phyloP scores from a whole-genome alignment of 2,888 invertebrate species.

The Pristionchus japonicus region DNA sequence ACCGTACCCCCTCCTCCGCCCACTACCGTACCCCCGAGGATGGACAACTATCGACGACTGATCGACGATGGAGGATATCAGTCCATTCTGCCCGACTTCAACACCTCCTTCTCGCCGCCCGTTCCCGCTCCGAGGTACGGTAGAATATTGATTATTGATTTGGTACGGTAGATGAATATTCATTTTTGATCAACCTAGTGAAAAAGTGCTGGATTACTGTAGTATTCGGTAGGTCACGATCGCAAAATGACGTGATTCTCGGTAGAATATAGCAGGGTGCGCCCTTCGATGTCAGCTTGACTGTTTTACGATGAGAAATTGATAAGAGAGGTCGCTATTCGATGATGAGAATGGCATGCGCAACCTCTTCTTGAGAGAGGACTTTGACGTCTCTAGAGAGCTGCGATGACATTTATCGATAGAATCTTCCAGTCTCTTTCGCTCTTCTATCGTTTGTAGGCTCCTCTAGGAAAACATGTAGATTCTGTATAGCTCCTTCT shows the following conservation, averaged over 20 bases:
- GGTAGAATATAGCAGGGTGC: background rate
- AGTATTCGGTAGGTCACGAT: background rate
- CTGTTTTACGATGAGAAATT: constrained; percentile 5
- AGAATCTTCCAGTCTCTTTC: too few relatives aligned
- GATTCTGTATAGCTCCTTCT: background rate
- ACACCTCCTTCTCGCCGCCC: constrained; percentile 35
- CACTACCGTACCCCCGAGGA: constrained; percentile 36
- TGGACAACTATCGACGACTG: constrained; percentile 53
- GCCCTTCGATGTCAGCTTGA: background rate
- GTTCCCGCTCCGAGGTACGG: constrained; percentile 41
- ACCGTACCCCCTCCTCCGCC: constrained; percentile 53
- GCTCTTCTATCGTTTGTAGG: too few relatives aligned
- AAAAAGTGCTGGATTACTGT: background rate
- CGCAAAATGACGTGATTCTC: background rate
- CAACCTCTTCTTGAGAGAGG: background rate
- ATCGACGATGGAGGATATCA: constrained; percentile 40
- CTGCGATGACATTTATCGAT: background rate
- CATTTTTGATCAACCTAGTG: too few relatives aligned
- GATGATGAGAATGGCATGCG: background rate
- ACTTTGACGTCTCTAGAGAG: background rate
- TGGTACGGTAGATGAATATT: background rate
- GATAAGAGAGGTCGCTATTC: background rate
- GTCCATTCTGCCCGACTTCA: constrained; percentile 44
- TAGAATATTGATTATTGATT: constrained; percentile 16
- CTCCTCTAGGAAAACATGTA: too few relatives aligned